Evolutionary conservation across 2,113 vertebrate species (phyloP).

Genomic region (Desmodus rotundus): DNA sequence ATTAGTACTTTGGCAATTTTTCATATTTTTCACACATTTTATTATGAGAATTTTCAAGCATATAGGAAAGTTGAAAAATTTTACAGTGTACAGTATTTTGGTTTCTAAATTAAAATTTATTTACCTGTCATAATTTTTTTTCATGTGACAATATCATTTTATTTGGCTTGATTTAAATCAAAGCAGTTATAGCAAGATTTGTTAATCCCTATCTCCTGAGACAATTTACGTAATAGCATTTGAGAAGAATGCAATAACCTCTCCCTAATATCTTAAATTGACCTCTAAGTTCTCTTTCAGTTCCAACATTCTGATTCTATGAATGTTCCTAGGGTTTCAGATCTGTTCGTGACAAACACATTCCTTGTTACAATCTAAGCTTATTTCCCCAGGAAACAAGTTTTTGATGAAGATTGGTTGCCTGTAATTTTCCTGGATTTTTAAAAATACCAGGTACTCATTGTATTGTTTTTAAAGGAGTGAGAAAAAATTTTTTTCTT

Average conservation of each 20-base stretch:
- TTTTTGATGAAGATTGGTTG: background rate
- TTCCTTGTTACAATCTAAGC: background rate
- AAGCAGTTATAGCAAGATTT: conserved; percentile 48
- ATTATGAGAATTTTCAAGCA: background rate
- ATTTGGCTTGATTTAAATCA: conserved; percentile 19
- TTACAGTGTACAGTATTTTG: background rate
- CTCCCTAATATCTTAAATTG: conserved; percentile 35
- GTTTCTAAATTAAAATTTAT: background rate
- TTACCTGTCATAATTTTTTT: conserved; percentile 6
- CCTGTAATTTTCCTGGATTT: background rate
- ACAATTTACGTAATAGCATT: conserved; percentile 45
- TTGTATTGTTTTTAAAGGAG: background rate
- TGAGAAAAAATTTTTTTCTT: too few relatives aligned
- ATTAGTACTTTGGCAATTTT: background rate
- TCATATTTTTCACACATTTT: background rate
- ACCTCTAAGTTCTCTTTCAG: conserved; percentile 19
- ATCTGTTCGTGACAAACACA: conserved; percentile 28
- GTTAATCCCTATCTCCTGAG: conserved; percentile 37
- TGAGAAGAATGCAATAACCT: conserved; percentile 32
- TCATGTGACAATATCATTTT: conserved; percentile 26
- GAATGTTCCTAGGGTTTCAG: conserved; percentile 25
- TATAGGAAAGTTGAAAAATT: background rate
- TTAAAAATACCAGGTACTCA: background rate
- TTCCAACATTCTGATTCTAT: background rate
- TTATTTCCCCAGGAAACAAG: conserved; percentile 13